These are phyloP conservation scores for Drosophila emarginata DNA, from an alignment of 2,888 invertebrate species.

Conservation along the genomic window DNA sequence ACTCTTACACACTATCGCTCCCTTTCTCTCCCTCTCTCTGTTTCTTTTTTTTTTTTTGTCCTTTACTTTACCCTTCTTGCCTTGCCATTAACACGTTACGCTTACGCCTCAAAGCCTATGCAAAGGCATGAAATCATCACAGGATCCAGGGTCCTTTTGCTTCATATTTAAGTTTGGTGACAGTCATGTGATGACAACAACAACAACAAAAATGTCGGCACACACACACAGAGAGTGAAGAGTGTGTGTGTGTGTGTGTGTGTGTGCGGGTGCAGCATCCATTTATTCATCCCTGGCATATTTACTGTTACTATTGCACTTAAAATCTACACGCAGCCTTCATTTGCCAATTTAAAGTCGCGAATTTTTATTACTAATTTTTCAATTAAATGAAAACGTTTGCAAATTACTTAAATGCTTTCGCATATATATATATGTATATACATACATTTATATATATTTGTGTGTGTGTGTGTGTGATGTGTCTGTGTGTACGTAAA, in stretches of 20 bases:
- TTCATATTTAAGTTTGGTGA: constrained; percentile 22
- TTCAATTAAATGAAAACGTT: constrained; percentile 63
- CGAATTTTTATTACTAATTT: constrained; percentile 61
- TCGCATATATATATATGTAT: not conserved
- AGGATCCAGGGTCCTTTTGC: constrained; percentile 22
- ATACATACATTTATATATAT: constrained; percentile 10
- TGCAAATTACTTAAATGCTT: constrained; percentile 66
- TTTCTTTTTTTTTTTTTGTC: not conserved
- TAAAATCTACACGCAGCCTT: not conserved
- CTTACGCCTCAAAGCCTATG: constrained; percentile 60
- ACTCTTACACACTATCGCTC: not conserved
- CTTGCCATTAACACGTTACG: constrained; percentile 69
- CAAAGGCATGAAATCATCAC: constrained; percentile 34
- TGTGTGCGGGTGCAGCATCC: not conserved
- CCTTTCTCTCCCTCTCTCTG: not conserved
- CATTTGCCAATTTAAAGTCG: constrained; percentile 7
- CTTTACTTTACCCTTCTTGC: not conserved
- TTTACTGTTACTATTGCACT: constrained; percentile 1
- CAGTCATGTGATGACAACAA: not conserved
- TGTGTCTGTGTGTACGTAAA: constrained; percentile 10
- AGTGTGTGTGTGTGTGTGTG: no score
- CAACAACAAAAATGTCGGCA: not conserved
- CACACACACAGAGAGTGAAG: no score
- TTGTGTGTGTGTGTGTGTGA: constrained; percentile 16
- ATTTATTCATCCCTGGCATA: constrained; percentile 1